These are phyloP conservation scores for Leuciscus waleckii DNA, from an alignment of 2,797 vertebrate species.

Conservation along the genomic window DNA sequence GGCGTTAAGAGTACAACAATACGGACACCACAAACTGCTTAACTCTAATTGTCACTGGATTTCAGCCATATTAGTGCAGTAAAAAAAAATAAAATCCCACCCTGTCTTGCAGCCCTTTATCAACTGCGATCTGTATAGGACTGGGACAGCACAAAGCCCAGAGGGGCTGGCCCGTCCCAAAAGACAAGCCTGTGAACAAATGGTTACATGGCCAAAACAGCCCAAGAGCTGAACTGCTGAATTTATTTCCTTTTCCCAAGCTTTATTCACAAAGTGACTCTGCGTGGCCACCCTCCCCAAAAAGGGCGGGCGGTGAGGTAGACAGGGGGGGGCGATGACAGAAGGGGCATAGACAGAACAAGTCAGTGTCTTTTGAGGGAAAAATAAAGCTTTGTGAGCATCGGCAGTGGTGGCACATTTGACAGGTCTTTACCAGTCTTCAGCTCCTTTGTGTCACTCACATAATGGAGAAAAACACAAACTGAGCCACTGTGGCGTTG, in stretches of 20 bases:
- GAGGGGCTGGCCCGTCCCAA: conserved; percentile 73
- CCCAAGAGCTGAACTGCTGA: conserved; percentile 83
- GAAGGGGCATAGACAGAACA: conserved; percentile 77
- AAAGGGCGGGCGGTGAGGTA: conserved; percentile 68
- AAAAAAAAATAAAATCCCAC: conserved; percentile 66
- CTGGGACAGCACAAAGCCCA: conserved; percentile 81
- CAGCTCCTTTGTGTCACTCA: conserved; percentile 89
- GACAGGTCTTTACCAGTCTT: conserved; percentile 91
- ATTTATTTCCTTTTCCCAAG: conserved; percentile 90
- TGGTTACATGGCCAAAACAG: conserved; percentile 85
- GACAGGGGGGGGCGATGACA: conserved; percentile 70
- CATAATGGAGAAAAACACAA: conserved; percentile 94
- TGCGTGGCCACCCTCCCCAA: conserved; percentile 65
- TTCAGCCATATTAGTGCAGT: conserved; percentile 50
- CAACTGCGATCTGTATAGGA: conserved; percentile 80
- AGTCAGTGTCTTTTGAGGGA: conserved; percentile 77
- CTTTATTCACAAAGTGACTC: conserved; percentile 81
- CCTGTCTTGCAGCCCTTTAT: conserved; percentile 76
- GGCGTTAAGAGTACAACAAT: not conserved
- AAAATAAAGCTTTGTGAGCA: conserved; percentile 90
- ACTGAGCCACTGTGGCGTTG: conserved; percentile 87
- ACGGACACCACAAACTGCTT: conserved; percentile 34
- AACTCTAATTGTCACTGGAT: conserved; percentile 13
- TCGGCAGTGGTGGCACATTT: conserved; percentile 87
- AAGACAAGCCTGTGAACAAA: conserved; percentile 92